Percentiles rank a stretch among this genome's conserved stretches.
These are phyloP conservation scores for Aphaenogaster rudis DNA, from an alignment of 1,140 invertebrate species.

Conservation along the genomic window DNA sequence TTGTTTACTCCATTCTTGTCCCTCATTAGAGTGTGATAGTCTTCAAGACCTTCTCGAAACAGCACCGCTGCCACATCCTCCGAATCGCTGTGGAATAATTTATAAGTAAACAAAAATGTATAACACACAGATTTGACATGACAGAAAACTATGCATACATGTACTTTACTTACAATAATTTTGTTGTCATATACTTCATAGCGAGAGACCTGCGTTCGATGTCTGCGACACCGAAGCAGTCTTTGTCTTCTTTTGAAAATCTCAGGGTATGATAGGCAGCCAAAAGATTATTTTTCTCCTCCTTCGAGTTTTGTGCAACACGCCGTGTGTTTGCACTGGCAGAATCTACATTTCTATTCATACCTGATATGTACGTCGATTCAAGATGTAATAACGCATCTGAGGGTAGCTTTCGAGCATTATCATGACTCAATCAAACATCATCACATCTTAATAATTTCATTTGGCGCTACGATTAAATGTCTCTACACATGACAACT, in stretches of 20 bases:
- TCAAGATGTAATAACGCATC: background rate
- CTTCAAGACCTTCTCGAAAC: conserved; percentile 73
- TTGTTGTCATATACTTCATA: conserved; percentile 77
- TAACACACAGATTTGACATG: background rate
- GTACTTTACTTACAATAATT: conserved; percentile 74
- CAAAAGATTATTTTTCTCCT: conserved; percentile 73
- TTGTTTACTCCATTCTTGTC: conserved; percentile 75
- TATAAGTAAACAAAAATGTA: conserved; percentile 10
- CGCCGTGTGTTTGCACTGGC: background rate
- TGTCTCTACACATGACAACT: background rate
- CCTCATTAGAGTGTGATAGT: conserved; percentile 74
- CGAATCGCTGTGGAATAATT: conserved; percentile 73
- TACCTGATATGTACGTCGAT: background rate
- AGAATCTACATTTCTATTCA: background rate
- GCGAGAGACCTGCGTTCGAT: conserved; percentile 78
- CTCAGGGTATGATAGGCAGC: conserved; percentile 76
- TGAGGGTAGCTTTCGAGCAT: background rate
- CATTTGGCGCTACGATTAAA: background rate
- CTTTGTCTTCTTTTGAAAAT: conserved; percentile 77
- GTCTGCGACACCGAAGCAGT: conserved; percentile 68
- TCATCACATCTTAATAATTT: background rate
- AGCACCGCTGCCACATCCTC: conserved; percentile 73
- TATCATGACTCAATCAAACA: background rate
- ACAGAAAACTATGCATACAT: background rate
- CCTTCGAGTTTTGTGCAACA: background rate